These are phyloP conservation scores for Epizoanthus fatuus DNA, from an alignment of 92 coral and sea anemone genomes.

Conservation along the genomic window DNA sequence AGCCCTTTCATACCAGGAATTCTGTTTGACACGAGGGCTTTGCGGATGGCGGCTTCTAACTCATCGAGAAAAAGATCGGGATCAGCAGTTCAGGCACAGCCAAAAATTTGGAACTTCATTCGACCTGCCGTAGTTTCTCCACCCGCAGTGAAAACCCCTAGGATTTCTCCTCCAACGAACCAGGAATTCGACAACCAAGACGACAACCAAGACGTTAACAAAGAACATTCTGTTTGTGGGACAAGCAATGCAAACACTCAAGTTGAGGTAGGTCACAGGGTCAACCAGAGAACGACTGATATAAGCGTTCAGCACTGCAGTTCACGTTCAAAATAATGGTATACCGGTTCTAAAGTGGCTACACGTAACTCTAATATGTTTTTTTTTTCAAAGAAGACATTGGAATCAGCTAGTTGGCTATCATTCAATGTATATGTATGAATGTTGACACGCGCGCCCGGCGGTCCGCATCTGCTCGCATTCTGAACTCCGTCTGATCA, in stretches of 20 bases:
- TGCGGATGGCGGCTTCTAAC: slow-evolving; percentile 16
- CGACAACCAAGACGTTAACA: slow-evolving; percentile 24
- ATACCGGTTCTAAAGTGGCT: slow-evolving; percentile 33
- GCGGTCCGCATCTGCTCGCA: slow-evolving; percentile 22
- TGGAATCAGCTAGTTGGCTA: slow-evolving; percentile 33
- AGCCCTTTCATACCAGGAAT: slow-evolving; percentile 20
- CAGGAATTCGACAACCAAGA: slow-evolving; percentile 26
- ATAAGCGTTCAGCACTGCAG: slow-evolving; percentile 22
- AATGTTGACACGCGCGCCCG: slow-evolving; percentile 19
- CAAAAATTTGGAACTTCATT: slow-evolving; percentile 26
- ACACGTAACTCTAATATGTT: slow-evolving; percentile 18
- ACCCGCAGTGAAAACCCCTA: slow-evolving; percentile 35
- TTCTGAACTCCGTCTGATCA: slow-evolving; percentile 15
- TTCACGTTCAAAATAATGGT: slow-evolving; percentile 29
- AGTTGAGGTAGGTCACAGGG: slow-evolving; percentile 31
- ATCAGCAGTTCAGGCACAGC: slow-evolving; percentile 33
- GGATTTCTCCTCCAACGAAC: slow-evolving; percentile 32
- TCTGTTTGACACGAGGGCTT: slow-evolving; percentile 27
- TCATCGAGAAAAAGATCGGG: slow-evolving; percentile 27
- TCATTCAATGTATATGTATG: slow-evolving; percentile 32
- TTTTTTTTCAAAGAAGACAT: slow-evolving; percentile 21
- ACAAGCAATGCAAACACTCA: slow-evolving; percentile 31
- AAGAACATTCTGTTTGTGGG: slow-evolving; percentile 33
- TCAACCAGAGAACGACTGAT: slow-evolving; percentile 32
- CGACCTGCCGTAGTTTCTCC: slow-evolving; percentile 32